These are phyloP conservation scores for Lasioglossum pauxillum DNA, from an alignment of 2,888 invertebrate genomes.

Conservation along the genomic window DNA sequence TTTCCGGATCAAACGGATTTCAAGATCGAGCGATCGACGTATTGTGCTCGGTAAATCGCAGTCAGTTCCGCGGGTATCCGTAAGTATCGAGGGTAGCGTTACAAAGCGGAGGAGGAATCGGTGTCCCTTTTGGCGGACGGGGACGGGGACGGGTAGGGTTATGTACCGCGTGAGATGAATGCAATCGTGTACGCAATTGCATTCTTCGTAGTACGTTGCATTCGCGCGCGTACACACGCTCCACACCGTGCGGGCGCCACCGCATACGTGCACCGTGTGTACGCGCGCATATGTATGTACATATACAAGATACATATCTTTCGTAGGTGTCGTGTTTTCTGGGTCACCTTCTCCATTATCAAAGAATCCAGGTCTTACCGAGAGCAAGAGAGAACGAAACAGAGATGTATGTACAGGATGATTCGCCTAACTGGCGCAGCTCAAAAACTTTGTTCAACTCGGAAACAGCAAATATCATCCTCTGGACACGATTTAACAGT, in stretches of 20 bases:
- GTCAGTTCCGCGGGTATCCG: not conserved
- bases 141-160: conserved; percentile 48
- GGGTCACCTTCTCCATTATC: conserved; percentile 68
- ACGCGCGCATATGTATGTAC: not conserved
- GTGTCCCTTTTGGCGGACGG: conserved; percentile 46
- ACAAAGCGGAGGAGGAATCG: conserved; percentile 24
- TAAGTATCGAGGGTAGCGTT: conserved; percentile 38
- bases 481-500: too few relatives aligned
- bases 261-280: not conserved
- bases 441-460: not conserved
- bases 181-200: conserved; percentile 44
- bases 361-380: conserved; percentile 62
- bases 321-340: conserved; percentile 57
- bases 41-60: conserved; percentile 25
- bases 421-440: not conserved
- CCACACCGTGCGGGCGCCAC: not conserved
- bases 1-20: not conserved
- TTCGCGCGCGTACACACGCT: conserved; percentile 23
- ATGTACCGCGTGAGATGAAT: conserved; percentile 37
- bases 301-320: not conserved
- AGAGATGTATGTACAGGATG: not conserved
- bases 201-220: conserved; percentile 42
- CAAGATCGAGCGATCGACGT: not conserved
- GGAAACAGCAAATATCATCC: too few relatives aligned
- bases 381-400: conserved; percentile 8